Evolutionary conservation across 2,797 vertebrate species (phyloP).

Genomic region (Alexandromys oeconomus): DNA sequence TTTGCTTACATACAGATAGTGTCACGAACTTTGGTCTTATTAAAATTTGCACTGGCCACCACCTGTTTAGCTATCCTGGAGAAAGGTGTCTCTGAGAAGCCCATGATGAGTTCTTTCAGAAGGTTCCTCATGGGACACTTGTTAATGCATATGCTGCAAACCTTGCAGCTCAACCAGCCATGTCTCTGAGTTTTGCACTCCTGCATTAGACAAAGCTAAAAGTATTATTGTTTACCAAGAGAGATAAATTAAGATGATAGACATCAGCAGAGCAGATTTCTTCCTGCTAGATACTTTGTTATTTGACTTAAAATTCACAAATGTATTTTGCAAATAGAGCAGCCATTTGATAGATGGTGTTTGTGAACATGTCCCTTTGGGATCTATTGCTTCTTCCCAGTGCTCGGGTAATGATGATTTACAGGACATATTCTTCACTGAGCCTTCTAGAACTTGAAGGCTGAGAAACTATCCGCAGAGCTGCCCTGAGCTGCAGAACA

Average conservation of each 20-base stretch:
- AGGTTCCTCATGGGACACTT: not conserved
- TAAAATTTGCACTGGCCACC: not conserved
- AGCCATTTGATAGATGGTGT: not conserved
- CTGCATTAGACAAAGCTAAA: not conserved
- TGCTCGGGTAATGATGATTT: not conserved
- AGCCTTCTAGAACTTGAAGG: too few relatives aligned
- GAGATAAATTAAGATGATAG: not conserved
- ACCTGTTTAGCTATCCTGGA: not conserved
- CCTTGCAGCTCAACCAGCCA: not conserved
- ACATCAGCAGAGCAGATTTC: not conserved
- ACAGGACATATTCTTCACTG: not conserved
- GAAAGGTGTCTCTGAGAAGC: not conserved
- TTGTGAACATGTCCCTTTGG: not conserved
- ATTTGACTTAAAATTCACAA: conserved; percentile 35
- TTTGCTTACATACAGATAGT: not conserved
- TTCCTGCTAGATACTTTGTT: not conserved
- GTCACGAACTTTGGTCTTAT: not conserved
- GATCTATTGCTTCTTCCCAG: not conserved
- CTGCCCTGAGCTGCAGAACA: not conserved
- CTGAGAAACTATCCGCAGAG: not conserved
- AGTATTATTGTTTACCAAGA: not conserved
- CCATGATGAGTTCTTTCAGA: not conserved
- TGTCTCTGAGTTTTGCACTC: not conserved
- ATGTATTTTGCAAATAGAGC: not conserved
- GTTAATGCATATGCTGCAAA: not conserved